phyloP scores from a whole-genome alignment of 2,797 vertebrate species.

The Siniperca undulata region DNA sequence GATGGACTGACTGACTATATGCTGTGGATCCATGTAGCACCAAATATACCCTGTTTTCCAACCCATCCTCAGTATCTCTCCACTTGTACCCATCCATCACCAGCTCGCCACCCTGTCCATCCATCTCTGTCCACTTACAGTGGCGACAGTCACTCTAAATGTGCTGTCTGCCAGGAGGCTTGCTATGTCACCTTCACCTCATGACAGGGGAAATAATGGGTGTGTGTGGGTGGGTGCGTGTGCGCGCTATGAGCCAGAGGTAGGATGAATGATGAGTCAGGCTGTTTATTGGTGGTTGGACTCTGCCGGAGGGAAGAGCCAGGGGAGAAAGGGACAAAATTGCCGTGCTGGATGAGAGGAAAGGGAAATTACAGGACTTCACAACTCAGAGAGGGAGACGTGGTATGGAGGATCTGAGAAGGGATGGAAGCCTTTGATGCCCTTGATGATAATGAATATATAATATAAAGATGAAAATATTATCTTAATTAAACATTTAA shows the following conservation, averaged over 20 bases:
- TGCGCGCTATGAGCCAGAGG: constrained; percentile 39
- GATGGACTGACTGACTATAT: constrained; percentile 17
- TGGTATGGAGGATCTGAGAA: not conserved
- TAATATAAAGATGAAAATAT: not conserved
- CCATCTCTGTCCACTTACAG: constrained; percentile 67
- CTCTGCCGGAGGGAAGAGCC: constrained; percentile 37
- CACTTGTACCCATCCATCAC: constrained; percentile 49
- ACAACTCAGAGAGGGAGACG: constrained; percentile 7
- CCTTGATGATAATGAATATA: constrained; percentile 6
- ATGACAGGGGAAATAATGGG: constrained; percentile 66
- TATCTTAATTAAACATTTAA: not conserved
- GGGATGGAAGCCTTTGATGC: not conserved
- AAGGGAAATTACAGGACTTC: constrained; percentile 28
- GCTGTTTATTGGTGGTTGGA: constrained; percentile 57
- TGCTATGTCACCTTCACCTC: constrained; percentile 75
- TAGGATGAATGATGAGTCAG: constrained; percentile 73
- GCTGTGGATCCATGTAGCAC: constrained; percentile 20
- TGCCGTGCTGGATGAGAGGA: constrained; percentile 17
- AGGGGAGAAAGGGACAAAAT: constrained; percentile 40
- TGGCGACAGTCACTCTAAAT: constrained; percentile 60
- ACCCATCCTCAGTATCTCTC: constrained; percentile 30
- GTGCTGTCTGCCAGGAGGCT: constrained; percentile 68
- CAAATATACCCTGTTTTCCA: constrained; percentile 25
- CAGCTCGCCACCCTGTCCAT: constrained; percentile 42
- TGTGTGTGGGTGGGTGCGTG: constrained; percentile 35